Conservation (phyloP, 2,888 invertebrate genomes). For the Sericinus montela region DNA sequence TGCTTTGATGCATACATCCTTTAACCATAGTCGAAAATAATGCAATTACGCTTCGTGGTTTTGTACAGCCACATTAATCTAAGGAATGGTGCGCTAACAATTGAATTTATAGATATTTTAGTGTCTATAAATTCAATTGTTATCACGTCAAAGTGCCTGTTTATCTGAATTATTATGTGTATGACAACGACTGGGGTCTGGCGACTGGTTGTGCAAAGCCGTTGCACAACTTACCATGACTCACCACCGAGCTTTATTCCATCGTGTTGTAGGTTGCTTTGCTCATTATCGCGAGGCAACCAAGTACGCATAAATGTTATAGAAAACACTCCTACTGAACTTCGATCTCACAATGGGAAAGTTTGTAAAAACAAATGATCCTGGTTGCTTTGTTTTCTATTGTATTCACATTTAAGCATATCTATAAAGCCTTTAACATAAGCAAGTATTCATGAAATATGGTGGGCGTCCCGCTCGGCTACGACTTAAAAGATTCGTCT, state of each 20-base stretch:
- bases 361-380: slow-evolving; percentile 5
- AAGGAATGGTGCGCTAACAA: slow-evolving; percentile 32
- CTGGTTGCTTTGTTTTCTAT: slow-evolving; percentile 11
- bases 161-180: slow-evolving; percentile 39
- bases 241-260: slow-evolving; percentile 59
- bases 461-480: slow-evolving; percentile 59
- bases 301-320: slow-evolving; percentile 15
- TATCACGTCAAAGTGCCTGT: slow-evolving; percentile 26
- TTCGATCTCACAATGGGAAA: slow-evolving; percentile 12
- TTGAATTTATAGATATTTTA: too few relatives aligned
- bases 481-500: slow-evolving; percentile 66
- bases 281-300: slow-evolving; percentile 42
- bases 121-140: slow-evolving; percentile 30
- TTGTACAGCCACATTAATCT: slow-evolving; percentile 20
- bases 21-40: slow-evolving; percentile 3
- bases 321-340: slow-evolving; percentile 6
- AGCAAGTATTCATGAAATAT: slow-evolving; percentile 32
- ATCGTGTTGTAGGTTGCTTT: slow-evolving; percentile 49
- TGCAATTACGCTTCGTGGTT: slow-evolving; percentile 1
- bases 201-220: slow-evolving; percentile 58
- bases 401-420: slow-evolving; percentile 17
- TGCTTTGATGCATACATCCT: not conserved
- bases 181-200: slow-evolving; percentile 41
- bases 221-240: slow-evolving; percentile 64
- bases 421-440: slow-evolving; percentile 24